A percentile compares a stretch with the other conserved stretches of the same genome.
Evolutionary conservation across 2,797 vertebrate species (phyloP).

Genomic region (Scomberomorus guttatus): DNA sequence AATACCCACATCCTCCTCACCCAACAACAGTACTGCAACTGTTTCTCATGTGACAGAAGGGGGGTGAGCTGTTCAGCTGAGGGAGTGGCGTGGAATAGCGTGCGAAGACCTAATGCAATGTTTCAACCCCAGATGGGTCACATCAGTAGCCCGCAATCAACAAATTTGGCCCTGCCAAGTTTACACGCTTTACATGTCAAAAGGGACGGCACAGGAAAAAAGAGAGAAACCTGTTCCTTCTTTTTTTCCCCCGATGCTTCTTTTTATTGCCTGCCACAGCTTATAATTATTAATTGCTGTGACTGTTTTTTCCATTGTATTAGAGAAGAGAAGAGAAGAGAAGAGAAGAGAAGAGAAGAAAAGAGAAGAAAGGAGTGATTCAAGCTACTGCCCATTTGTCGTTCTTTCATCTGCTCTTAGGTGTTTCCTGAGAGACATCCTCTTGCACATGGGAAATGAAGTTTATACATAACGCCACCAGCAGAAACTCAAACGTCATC

Average conservation of each 20-base stretch:
- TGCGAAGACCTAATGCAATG: constrained; percentile 84
- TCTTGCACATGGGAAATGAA: too few species aligned
- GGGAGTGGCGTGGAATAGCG: constrained; percentile 79
- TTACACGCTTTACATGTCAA: constrained; percentile 79
- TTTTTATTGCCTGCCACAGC: constrained; percentile 47
- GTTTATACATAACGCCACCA: not conserved
- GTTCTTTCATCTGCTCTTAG: not conserved
- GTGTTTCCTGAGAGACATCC: not conserved
- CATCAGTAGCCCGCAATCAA: constrained; percentile 85
- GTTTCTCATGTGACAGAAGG: constrained; percentile 79
- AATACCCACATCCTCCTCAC: constrained; percentile 77
- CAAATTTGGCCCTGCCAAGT: constrained; percentile 81
- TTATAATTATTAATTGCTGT: constrained; percentile 64
- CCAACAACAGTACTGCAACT: constrained; percentile 77
- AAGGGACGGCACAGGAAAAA: constrained; percentile 44
- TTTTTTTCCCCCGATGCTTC: constrained; percentile 26
- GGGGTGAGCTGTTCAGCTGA: constrained; percentile 52
- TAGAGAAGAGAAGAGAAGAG: not conserved
- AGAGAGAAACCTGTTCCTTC: constrained; percentile 63
- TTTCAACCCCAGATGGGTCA: constrained; percentile 84
- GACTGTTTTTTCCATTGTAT: constrained; percentile 55
- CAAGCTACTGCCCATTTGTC: not conserved
- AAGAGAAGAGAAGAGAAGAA: not conserved
- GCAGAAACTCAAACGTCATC: not conserved
- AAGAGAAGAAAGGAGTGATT: not conserved